Percentiles rank a stretch among this genome's conserved stretches.
These are phyloP conservation scores for Microtus ochrogaster DNA, from an alignment of 2,113 vertebrate species.

Conservation along the genomic window DNA sequence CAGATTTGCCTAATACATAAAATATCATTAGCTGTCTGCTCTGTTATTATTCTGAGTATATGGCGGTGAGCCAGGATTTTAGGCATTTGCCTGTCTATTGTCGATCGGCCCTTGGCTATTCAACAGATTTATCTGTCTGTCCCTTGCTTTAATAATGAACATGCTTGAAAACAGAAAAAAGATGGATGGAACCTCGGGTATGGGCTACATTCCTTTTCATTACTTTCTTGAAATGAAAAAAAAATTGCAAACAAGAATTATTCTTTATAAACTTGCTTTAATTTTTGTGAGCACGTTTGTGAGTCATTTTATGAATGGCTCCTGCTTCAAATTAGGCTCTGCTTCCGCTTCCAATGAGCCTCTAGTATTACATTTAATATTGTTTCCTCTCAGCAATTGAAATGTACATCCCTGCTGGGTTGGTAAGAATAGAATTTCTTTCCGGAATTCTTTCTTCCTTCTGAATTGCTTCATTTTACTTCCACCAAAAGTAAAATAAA, in stretches of 20 bases:
- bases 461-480: constrained; percentile 84
- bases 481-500: constrained; percentile 80
- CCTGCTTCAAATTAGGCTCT: constrained; percentile 82
- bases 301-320: constrained; percentile 85
- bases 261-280: constrained; percentile 82
- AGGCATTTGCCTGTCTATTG: not conserved
- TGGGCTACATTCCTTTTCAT: constrained; percentile 56
- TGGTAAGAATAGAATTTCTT: constrained; percentile 85
- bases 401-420: constrained; percentile 83
- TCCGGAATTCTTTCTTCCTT: constrained; percentile 83
- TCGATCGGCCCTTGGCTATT: not conserved
- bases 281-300: constrained; percentile 81
- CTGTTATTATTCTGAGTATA: not conserved
- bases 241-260: constrained; percentile 75
- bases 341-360: constrained; percentile 82
- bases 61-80: not conserved
- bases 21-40: constrained; percentile 1
- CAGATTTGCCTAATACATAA: constrained; percentile 40
- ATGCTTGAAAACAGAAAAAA: constrained; percentile 34
- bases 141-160: constrained; percentile 14
- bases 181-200: not conserved
- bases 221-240: constrained; percentile 54
- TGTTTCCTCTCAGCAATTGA: constrained; percentile 84
- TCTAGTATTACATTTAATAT: constrained; percentile 83
- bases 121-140: not conserved